Evolutionary conservation across 2,797 vertebrate genomes (phyloP).

Genomic region (Rhincodon typus): DNA sequence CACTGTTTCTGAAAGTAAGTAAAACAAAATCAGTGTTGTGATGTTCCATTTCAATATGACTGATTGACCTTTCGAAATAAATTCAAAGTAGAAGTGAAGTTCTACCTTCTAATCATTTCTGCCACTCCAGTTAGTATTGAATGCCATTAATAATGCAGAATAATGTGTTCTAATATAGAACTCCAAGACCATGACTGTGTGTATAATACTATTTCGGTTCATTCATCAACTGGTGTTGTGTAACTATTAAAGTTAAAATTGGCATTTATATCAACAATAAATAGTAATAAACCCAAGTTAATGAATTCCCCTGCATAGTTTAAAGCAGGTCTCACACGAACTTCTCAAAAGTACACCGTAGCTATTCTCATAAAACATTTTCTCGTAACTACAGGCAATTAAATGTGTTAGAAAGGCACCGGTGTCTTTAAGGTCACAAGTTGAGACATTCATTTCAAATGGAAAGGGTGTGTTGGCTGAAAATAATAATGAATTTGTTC

Average conservation of each 20-base stretch:
- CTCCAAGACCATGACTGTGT: background rate
- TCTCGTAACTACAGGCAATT: background rate
- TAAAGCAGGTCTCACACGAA: background rate
- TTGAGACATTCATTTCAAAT: background rate
- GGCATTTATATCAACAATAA: background rate
- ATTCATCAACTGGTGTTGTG: background rate
- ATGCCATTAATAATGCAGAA: background rate
- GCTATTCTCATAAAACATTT: background rate
- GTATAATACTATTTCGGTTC: background rate
- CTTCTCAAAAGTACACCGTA: background rate
- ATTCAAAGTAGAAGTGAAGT: background rate
- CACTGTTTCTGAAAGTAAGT: background rate
- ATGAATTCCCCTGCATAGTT: background rate
- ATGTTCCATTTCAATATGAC: background rate
- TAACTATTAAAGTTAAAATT: background rate
- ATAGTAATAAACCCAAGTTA: slow-evolving; percentile 10
- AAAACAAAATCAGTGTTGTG: background rate
- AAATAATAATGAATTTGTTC: background rate
- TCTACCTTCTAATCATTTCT: background rate
- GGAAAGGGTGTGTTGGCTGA: background rate
- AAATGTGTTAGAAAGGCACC: background rate
- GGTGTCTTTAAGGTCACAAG: background rate
- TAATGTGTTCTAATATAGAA: background rate
- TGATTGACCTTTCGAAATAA: background rate
- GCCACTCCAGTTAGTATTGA: background rate